phyloP scores from a whole-genome alignment of 2,113 vertebrate species.

The Neolamprologus sp. region DNA sequence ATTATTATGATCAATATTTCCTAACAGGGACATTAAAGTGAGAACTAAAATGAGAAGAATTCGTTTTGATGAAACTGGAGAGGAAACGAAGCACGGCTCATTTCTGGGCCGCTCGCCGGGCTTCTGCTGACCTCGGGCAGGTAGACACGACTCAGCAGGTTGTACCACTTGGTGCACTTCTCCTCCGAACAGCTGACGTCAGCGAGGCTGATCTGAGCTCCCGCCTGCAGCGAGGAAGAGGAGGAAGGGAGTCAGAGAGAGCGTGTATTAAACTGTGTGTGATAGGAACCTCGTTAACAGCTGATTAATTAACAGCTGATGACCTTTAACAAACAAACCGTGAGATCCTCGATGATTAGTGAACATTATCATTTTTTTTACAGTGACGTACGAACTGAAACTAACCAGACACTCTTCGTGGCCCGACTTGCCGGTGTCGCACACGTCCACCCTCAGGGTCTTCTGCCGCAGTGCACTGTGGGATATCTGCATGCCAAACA shows the following conservation, averaged over 20 bases:
- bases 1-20: neutral
- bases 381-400: neutral
- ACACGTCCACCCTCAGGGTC: slow-evolving; percentile 88
- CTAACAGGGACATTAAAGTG: neutral
- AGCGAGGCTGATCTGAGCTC: slow-evolving; percentile 92
- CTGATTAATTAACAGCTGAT: neutral
- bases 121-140: slow-evolving; percentile 69
- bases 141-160: slow-evolving; percentile 83
- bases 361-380: neutral
- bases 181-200: slow-evolving; percentile 82
- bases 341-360: neutral
- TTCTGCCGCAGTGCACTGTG: slow-evolving; percentile 84
- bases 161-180: slow-evolving; percentile 85
- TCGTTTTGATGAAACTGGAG: rapidly evolving
- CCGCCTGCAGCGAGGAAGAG: slow-evolving; percentile 70
- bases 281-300: rapidly evolving
- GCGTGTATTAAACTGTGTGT: neutral
- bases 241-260: neutral
- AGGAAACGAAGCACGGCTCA: neutral
- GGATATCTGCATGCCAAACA: slow-evolving; percentile 83
- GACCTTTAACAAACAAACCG: neutral
- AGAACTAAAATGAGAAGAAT: neutral
- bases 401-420: slow-evolving; percentile 87
- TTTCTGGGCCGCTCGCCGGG: neutral
- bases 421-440: slow-evolving; percentile 74